phyloP scores from a whole-genome alignment of 2,888 invertebrate genomes.

The Elmis aenea region DNA sequence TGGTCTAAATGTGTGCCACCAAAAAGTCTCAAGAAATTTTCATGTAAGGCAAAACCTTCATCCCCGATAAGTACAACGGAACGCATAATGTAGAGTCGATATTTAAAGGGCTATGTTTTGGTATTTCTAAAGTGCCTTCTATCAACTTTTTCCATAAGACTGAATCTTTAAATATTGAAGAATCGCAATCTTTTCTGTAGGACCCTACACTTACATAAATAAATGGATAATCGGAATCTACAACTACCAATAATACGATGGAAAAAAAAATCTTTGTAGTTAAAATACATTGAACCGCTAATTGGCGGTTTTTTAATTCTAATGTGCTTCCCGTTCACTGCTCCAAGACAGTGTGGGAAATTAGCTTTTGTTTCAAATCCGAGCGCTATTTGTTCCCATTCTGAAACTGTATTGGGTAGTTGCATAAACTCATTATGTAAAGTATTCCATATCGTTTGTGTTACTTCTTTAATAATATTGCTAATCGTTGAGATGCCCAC shows the following conservation, averaged over 20 bases:
- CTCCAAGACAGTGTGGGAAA: slow-evolving; percentile 7
- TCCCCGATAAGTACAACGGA: slow-evolving; percentile 26
- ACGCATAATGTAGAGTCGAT: background rate
- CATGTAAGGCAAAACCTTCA: too few relatives aligned
- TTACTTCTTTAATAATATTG: slow-evolving; percentile 4
- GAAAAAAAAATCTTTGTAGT: slow-evolving; percentile 7
- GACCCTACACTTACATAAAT: too few relatives aligned
- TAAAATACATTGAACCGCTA: slow-evolving; percentile 4
- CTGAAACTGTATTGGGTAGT: too few relatives aligned
- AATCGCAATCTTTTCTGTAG: too few relatives aligned
- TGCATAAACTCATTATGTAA: background rate
- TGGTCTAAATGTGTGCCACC: slow-evolving; percentile 24
- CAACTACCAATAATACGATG: slow-evolving; percentile 24
- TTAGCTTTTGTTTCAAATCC: background rate
- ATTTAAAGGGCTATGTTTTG: slow-evolving; percentile 23
- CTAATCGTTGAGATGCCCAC: slow-evolving; percentile 1
- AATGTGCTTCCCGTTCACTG: slow-evolving; percentile 6
- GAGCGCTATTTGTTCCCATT: background rate
- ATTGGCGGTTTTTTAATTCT: too few relatives aligned
- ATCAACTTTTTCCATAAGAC: slow-evolving; percentile 25
- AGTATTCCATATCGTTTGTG: too few relatives aligned
- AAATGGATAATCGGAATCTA: slow-evolving; percentile 28
- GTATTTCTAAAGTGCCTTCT: slow-evolving; percentile 26
- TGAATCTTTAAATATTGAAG: slow-evolving; percentile 28
- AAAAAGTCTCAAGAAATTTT: slow-evolving; percentile 13